Evolutionary conservation across 37 sponge, comb jelly and placozoan species (phyloP).

Genomic region (Hexactinellida sp.): DNA sequence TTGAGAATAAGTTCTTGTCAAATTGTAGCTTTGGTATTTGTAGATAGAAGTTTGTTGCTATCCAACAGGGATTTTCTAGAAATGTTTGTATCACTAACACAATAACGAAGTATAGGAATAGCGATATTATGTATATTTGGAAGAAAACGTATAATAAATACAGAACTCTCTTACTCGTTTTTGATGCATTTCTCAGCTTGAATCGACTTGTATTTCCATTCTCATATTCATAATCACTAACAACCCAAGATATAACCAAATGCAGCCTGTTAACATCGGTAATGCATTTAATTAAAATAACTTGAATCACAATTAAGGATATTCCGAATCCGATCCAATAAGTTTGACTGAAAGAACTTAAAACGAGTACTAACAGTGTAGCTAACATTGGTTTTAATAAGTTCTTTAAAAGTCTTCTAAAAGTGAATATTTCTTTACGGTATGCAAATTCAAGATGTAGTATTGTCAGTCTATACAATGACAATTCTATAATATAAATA

Average conservation of each 20-base stretch:
- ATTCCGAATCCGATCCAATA: background rate
- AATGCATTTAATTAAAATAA: background rate
- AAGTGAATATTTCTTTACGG: background rate
- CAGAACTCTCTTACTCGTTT: background rate
- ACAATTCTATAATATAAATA: background rate
- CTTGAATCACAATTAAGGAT: background rate
- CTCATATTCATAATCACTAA: background rate
- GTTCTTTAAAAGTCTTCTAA: no score
- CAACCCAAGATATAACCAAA: background rate
- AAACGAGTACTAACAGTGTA: background rate
- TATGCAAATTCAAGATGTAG: background rate
- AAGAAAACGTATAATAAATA: background rate
- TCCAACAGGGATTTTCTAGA: background rate
- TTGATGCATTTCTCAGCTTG: background rate
- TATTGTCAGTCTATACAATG: background rate
- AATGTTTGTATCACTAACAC: background rate
- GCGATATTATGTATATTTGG: background rate
- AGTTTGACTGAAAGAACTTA: background rate
- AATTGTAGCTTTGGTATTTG: background rate
- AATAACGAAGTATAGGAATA: background rate
- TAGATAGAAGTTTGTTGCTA: background rate
- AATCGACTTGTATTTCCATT: background rate
- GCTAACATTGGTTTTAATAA: background rate
- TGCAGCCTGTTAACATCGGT: background rate
- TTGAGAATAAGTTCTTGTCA: background rate